phyloP scores from a whole-genome alignment of 2,888 invertebrate species.

The Dryobota labecula region DNA sequence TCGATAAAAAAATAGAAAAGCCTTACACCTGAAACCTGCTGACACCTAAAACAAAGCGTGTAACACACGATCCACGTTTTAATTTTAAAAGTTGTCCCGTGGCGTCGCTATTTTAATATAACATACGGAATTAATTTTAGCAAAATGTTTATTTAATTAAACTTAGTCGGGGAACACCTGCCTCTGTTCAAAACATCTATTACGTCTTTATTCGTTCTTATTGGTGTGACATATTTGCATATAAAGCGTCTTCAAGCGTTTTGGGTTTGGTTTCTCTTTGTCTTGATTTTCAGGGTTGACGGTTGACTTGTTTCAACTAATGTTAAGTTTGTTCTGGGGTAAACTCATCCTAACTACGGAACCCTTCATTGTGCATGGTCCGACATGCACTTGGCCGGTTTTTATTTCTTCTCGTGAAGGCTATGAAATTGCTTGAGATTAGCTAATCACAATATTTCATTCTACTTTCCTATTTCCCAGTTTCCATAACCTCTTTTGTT shows the following conservation, averaged over 20 bases:
- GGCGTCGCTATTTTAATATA: slow-evolving; percentile 47
- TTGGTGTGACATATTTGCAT: slow-evolving; percentile 38
- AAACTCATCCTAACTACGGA: no score
- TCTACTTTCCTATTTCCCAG: background rate
- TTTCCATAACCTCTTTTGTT: no score
- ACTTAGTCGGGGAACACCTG: slow-evolving; percentile 54
- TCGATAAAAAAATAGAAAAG: background rate
- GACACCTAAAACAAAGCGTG: background rate
- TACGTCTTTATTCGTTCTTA: slow-evolving; percentile 44
- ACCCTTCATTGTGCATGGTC: no score
- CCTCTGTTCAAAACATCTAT: slow-evolving; percentile 48
- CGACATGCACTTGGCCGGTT: no score
- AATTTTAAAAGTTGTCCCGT: slow-evolving; percentile 57
- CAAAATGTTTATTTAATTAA: slow-evolving; percentile 64
- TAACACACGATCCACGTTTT: slow-evolving; percentile 34
- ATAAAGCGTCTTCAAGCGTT: slow-evolving; percentile 9
- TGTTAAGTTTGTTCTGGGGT: no score
- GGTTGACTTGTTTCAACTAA: no score
- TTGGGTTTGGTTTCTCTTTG: background rate
- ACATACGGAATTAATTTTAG: slow-evolving; percentile 57
- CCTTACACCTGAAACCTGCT: background rate
- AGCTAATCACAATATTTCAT: background rate
- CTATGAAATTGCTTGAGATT: background rate
- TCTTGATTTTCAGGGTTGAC: background rate
- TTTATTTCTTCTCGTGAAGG: background rate